These are phyloP conservation scores for Andricus grossulariae DNA, from an alignment of 1,140 invertebrate species.

Conservation along the genomic window DNA sequence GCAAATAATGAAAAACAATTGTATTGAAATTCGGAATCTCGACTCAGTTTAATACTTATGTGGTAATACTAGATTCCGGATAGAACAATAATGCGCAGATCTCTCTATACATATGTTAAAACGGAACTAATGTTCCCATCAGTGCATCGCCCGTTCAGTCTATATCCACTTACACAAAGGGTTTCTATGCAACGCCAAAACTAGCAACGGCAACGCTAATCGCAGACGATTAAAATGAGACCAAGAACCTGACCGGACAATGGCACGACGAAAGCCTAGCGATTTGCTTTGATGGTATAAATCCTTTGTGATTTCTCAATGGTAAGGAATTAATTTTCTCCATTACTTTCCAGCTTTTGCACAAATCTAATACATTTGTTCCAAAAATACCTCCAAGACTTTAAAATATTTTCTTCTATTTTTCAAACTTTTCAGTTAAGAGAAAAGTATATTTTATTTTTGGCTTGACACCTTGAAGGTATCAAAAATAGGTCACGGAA, in stretches of 20 bases:
- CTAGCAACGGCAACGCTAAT: constrained; percentile 24
- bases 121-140: constrained; percentile 9
- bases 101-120: not conserved
- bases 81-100: not conserved
- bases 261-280: not conserved
- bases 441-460: too few species aligned
- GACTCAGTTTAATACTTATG: too few species aligned
- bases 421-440: too few species aligned
- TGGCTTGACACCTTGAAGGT: too few species aligned
- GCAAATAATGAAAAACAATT: too few species aligned
- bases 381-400: not conserved
- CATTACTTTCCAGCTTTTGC: not conserved
- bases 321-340: constrained; percentile 35
- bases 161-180: constrained; percentile 5
- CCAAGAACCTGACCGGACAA: constrained; percentile 24
- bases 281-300: constrained; percentile 9
- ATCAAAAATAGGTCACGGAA: too few species aligned
- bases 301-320: constrained; percentile 33
- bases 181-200: not conserved
- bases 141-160: not conserved
- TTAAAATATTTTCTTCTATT: too few species aligned
- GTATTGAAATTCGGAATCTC: too few species aligned
- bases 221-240: constrained; percentile 23
- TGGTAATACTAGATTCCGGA: too few species aligned
- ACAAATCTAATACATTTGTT: not conserved